Base-by-base conservation (phyloP, 2,888 invertebrate genomes). In the Phlogophora meticulosa region DNA sequence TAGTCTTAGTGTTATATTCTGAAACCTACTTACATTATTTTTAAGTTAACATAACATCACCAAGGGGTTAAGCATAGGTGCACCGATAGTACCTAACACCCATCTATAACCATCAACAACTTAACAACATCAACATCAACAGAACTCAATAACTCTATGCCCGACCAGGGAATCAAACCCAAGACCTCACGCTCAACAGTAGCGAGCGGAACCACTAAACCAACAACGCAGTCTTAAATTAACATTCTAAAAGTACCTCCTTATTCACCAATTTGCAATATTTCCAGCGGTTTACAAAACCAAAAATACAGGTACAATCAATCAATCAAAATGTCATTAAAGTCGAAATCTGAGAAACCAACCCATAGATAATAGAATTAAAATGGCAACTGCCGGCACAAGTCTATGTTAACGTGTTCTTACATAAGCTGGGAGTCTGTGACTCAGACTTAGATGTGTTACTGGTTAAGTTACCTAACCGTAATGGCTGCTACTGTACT, bases 381-480 rank as follows among this genome's bases (percentile, higher is more conserved):
- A 73, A 74, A 55, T 43, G 32, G 55, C 46, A 2, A 13, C 38
- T 15, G 38, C 11, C 9, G 4, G 1, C n/a, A 55, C 22, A 58
- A 58, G 22, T 56, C 56, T 60, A 55, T 42, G 49, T 13, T 65
- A 34, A 43, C 38, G 34, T 45, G n/a, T 32, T 43, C 13, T 74
- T 76, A 74, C 38, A 70, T 76, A 76, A 74, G 20, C 20, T 20
- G 13, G 22, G 7, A 17, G 20, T 69, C 20, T 42, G 42, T 72
- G 70, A 70, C 38, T 64, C 70, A 70, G 13, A 17, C 55, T 17
- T 38, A 63, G 24, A 43, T 34, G n/a, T 55, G 59, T 63, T 70
- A 46, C 48, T n/a, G 46, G 9, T 10, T 60, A 40, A 36, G 49
- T 75, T 75, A 75, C 76, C 49, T 70, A 69, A 73, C 53, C 45